Evolutionary conservation across 2,113 vertebrate genomes (phyloP), one percentile per base, ranked within the genome.

Genomic region (Pomatorhinus ruficollis): DNA sequence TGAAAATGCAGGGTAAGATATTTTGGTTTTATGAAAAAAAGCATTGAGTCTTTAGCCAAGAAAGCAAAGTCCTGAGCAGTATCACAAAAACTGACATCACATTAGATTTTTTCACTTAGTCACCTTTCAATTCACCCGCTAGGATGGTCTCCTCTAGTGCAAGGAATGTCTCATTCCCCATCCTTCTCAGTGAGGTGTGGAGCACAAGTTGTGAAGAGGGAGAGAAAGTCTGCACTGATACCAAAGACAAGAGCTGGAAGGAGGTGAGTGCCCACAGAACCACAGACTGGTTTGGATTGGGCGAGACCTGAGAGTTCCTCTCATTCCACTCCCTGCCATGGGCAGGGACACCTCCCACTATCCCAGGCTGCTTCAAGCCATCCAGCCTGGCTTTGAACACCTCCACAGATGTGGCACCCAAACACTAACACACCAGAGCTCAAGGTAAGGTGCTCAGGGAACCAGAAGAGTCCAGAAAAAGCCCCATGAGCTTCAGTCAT

Each of bases 401-500:
- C 10, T 83, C 54, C 47, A 61, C 0, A 16, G 70, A 40, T 0
- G 0, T 22, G 39, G 47, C 21, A 76, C 31, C 27, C 11, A 40
- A 66, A 61, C 12, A 75, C 39, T 52, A 60, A 11, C 23, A 47
- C 49, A 24, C 4, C 56, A 25, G 17, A 75, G 66, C 42, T 66
- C 61, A 10, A 35, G 27, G 31, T 4, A 28, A 83, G 49, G 57
- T n/a, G 47, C 56, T 78, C 76, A 11, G 44, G 33, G 76, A 78
- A 70, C 28, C 59, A 61, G 25, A 91, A 63, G 9, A 66, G 47
- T 15, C 17, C 35, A 23, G 18, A 59, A 76, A 71, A 72, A 23
- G 0, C 3, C 19, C 40, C 76, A 12, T 0, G 1, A 50, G 35
- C n/a, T 57, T 30, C 81, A 75, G 35, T 2, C 1, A 3, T 27